Conservation (phyloP, 2,797 vertebrate species). For the Pipistrellus nathusii region DNA sequence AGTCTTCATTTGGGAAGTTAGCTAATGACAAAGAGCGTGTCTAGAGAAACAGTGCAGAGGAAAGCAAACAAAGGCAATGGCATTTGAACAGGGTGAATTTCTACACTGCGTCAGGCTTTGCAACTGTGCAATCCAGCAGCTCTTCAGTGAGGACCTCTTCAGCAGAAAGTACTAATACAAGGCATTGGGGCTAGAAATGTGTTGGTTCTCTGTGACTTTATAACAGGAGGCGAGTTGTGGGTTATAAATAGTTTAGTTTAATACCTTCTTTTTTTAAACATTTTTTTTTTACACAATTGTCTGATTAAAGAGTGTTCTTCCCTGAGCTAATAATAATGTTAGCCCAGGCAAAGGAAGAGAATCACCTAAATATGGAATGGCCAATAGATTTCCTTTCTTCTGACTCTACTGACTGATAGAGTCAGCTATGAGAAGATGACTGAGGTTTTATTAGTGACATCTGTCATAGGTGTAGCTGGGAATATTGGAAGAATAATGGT, state of each 20-base stretch:
- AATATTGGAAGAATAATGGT: neutral
- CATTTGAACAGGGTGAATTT: neutral
- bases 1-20: slow-evolving; percentile 21
- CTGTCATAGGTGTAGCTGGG: neutral
- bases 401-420: neutral
- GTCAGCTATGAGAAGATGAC: slow-evolving; percentile 7
- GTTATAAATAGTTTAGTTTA: neutral
- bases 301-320: slow-evolving; percentile 28
- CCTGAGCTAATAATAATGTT: neutral
- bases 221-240: slow-evolving; percentile 1
- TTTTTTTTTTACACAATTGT: neutral
- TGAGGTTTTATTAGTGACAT: slow-evolving; percentile 59
- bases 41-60: neutral
- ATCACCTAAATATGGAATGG: neutral
- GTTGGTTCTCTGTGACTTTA: neutral
- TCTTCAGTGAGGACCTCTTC: neutral
- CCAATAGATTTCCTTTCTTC: slow-evolving; percentile 36
- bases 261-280: neutral
- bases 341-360: neutral
- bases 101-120: neutral
- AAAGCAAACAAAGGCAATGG: slow-evolving; percentile 9
- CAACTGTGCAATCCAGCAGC: neutral
- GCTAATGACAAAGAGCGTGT: neutral
- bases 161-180: neutral
- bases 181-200: neutral